Conservation (phyloP, 2,797 vertebrate genomes). For the Hylomyscus alleni region DNA sequence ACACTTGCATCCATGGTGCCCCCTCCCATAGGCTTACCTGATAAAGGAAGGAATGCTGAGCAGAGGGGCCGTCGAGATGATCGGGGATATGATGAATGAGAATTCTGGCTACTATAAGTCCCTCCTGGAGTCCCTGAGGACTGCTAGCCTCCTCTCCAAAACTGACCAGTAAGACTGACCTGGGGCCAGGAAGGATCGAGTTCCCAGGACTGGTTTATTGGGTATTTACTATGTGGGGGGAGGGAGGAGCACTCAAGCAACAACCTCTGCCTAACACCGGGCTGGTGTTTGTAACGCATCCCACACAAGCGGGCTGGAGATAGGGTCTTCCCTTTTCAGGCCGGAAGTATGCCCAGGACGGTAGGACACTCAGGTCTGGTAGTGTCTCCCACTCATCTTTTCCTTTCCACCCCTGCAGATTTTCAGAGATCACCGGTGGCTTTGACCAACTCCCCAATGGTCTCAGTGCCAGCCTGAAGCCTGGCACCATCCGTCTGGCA, state of each 20-base stretch:
- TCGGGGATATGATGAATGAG: conserved; percentile 92
- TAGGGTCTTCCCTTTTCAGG: not conserved
- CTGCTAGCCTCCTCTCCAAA: not conserved
- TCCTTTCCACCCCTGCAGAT: conserved; percentile 85
- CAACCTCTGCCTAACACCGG: not conserved
- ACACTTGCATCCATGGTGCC: not conserved
- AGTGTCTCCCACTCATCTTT: not conserved
- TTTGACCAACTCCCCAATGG: conserved; percentile 90
- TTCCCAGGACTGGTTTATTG: not conserved
- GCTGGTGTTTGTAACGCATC: not conserved
- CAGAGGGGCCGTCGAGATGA: conserved; percentile 90
- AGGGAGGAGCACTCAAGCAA: not conserved
- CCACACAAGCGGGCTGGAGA: not conserved
- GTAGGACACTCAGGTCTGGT: fast-evolving
- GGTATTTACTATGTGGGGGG: not conserved
- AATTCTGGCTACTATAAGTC: conserved; percentile 90
- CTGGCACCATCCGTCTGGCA: conserved; percentile 87
- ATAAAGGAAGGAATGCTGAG: conserved; percentile 91
- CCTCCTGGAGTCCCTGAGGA: conserved; percentile 89
- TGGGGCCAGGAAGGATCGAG: not conserved
- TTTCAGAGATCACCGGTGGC: conserved; percentile 91
- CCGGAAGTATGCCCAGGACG: fast-evolving
- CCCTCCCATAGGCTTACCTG: conserved; percentile 71
- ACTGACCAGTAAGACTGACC: conserved; percentile 64
- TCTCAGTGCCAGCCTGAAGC: conserved; percentile 86